Conservation (phyloP, 1,140 invertebrate genomes). For the Trichonephila inaurata region DNA sequence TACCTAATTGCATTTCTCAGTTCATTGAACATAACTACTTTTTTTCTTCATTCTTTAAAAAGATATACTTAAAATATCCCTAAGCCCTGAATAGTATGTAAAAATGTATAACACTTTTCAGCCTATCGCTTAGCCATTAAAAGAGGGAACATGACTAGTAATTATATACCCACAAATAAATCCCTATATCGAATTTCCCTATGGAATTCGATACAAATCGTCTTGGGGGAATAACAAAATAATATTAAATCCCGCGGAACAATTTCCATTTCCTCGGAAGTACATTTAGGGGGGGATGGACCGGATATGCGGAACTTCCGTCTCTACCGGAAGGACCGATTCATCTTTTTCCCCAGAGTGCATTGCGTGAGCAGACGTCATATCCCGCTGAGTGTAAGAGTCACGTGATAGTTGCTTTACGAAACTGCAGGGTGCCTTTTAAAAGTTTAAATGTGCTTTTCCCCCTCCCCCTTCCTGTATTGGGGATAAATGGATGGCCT, state of each 20-base stretch:
- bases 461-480: too few relatives aligned
- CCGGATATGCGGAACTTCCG: constrained; percentile 60
- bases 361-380: not conserved
- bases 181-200: not conserved
- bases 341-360: constrained; percentile 41
- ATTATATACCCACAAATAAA: not conserved
- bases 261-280: constrained; percentile 41
- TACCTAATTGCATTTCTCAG: too few relatives aligned
- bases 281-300: constrained; percentile 4
- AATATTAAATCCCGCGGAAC: constrained; percentile 12
- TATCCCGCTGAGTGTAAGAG: not conserved
- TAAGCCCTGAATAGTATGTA: too few relatives aligned
- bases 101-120: too few relatives aligned
- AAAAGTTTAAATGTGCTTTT: constrained; percentile 30
- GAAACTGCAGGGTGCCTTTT: not conserved
- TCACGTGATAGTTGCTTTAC: constrained; percentile 45
- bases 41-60: too few relatives aligned
- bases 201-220: not conserved
- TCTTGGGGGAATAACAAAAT: not conserved
- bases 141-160: not conserved
- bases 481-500: not conserved
- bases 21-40: too few relatives aligned
- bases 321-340: constrained; percentile 40
- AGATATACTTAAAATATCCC: too few relatives aligned
- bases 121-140: too few relatives aligned